Evolutionary conservation across 2,797 vertebrate species (phyloP), one percentile per base, ranked within the genome.

Genomic region (Gobionotothen gibberifrons): DNA sequence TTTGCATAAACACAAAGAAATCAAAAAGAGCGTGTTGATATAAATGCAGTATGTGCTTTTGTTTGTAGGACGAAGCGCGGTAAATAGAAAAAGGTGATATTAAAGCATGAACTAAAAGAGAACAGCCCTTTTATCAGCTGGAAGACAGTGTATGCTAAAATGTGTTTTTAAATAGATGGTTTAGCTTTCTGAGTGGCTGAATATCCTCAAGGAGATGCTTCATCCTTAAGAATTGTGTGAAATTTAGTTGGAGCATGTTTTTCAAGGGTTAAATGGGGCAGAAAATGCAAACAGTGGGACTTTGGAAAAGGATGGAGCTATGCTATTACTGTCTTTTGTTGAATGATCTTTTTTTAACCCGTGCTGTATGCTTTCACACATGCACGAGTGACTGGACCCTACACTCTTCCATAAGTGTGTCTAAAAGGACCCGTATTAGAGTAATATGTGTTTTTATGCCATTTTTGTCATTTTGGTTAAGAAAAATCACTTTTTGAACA

Each of bases 1-100:
- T 73, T 70, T 60, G 17, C n/a, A 42, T 72, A 39, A 61, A 47
- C 21, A 67, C 39, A 10, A 40, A 58, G 4, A 46, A n/a, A 65
- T 56, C 55, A 9, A n/a, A 39, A 9, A 57, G 17, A 8, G n/a
- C 47, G 2, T 16, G 44, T 16, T 16, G 47, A 58, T 39, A 13
- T 26, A 13, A 8, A 61, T 39, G 22, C 26, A 54, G 15, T 29
- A 39, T 43, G 55, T 51, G 21, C 16, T 42, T 6, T 56, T 11
- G 7, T 47, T 16, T 68, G 13, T 47, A 47, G 13, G 29, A 68
- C 19, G 1, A 48, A 22, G 3, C 11, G 40, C 4, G 10, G 15
- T 2, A 21, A 6, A 21, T 4, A n/a, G 29, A 4, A 43, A 26
- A 26, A 8, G 9, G 21, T 15, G 40, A 5, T 44, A 32, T 44